Evolutionary conservation across 92 coral and sea anemone genomes (phyloP), one percentile per base, ranked within the genome.

Genomic region (Porites rus): DNA sequence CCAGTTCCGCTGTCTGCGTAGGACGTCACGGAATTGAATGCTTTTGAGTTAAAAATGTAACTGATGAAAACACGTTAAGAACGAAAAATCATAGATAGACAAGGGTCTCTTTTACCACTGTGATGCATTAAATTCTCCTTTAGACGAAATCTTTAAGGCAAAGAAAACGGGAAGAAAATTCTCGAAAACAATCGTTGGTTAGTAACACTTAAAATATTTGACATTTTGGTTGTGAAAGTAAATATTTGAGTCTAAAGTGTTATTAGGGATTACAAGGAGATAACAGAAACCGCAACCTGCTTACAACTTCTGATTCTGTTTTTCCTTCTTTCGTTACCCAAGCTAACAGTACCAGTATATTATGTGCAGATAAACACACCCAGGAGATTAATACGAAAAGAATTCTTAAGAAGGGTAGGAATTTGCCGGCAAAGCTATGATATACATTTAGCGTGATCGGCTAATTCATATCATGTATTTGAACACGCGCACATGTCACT

Each of bases 201-300:
- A 21, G 46, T 51, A 13, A 51, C 83, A 51, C 65, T 67, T 66
- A 22, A 81, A 69, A 81, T 81, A 70, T 54, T 25, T 70, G 77
- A 31, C 86, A 81, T 70, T 81, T 68, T 59, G 43, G 59, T 81
- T 43, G 9, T 70, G 20, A 69, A 70, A 70, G 70, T 81, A 81
- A 69, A 70, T 38, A 59, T 56, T 71, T 70, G 77, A 22, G 53
- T 81, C 69, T 25, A 38, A 70, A 81, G 85, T 54, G 85, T 70
- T 81, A 81, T 70, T 56, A 81, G 43, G 69, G 77, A 56, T 46
- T 18, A 81, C 86, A 51, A 62, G 69, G 54, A n/a, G 75, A 80
- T 58, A 81, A 70, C 64, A 52, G 11, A 71, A 81, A 54, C 85
- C 77, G 58, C 59, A 80, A 67, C 28, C 70, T 61, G 31, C 16